Base-by-base conservation (phyloP, 2,888 invertebrate species). In the Melolontha melolontha region DNA sequence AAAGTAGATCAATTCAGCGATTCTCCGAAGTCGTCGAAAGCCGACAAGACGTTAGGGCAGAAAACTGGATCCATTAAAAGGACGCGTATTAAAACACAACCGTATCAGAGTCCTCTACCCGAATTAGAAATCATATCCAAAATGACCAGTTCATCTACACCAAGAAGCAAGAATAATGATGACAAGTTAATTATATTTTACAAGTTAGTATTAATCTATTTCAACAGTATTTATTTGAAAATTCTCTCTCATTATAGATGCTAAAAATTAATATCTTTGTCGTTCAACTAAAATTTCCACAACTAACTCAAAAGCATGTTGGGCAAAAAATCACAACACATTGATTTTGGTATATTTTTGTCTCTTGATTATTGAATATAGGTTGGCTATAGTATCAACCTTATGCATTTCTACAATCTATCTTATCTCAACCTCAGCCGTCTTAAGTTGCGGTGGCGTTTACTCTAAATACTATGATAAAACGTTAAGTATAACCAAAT, bases 141-240 rank as follows among this genome's bases (percentile, higher is more conserved):
- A 80, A 86, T 92, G 55, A 88, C 90, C 0, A 88, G 88, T 14
- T 85, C 87, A 0, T 87, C 87, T 1, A 87, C 88, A 0, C 87
- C 89, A 75, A 85, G 88, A 80, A 75, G 79, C 66, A 83, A 85
- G 78, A 86, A 86, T 59, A 86, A 86, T 50, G 94, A 94, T 75
- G 94, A 94, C 73, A 93, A 92, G 79, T 88, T 95, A 47, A 92
- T 93, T 75, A 91, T 95, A 1, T 95, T 95, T 81, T 94, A 94
- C 83, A 95, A 94, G 90, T 93, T 86, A 84, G 88, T 80, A 34
- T 6, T 34, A 10, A 4, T 22, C 47, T 64, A 16, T 40, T 62
- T 29, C 5, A 51, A 22, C 22, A 22, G 22, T 22, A 10, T 34
- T 34, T 34, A 10, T 34, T 34, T 44, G n/a, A 44, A 44, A 12